Evolutionary conservation across 2,888 invertebrate species (phyloP).

Genomic region (Petrophora chlorosata): DNA sequence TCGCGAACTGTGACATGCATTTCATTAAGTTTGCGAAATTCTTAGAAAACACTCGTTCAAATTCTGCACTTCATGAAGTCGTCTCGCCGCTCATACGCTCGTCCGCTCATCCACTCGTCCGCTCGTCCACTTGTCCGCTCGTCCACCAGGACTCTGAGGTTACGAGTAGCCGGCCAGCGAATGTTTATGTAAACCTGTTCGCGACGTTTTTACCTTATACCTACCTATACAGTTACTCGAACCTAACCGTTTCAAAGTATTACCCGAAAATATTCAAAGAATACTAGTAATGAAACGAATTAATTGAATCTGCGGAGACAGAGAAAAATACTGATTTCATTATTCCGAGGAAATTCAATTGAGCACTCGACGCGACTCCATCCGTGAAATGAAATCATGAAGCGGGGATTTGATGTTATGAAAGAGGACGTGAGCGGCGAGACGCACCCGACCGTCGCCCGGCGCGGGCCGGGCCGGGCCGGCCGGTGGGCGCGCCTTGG

Average conservation of each 20-base stretch:
- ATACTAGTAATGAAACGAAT: slow-evolving; percentile 7
- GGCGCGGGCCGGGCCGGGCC: no score
- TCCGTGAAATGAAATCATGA: slow-evolving; percentile 21
- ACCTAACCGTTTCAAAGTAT: neutral
- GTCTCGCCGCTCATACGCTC: no score
- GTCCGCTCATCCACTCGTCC: no score
- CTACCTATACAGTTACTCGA: neutral
- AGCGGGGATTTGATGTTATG: slow-evolving; percentile 1
- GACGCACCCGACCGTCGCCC: neutral
- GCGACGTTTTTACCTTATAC: neutral
- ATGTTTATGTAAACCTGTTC: slow-evolving; percentile 2
- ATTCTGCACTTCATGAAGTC: no score
- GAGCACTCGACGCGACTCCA: slow-evolving; percentile 12
- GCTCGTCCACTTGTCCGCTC: no score
- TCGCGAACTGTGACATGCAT: no score
- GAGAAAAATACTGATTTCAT: slow-evolving; percentile 21
- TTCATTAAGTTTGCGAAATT: no score
- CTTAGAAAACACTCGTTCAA: no score
- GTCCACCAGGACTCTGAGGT: no score
- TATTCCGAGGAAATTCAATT: slow-evolving; percentile 15
- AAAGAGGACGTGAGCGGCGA: neutral
- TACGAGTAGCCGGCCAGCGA: neutral
- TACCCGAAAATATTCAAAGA: neutral
- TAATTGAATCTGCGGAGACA: slow-evolving; percentile 19
- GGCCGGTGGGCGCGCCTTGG: no score